These are phyloP conservation scores for Trichomycterus rosablanca DNA, from an alignment of 2,113 vertebrate genomes.

Conservation along the genomic window DNA sequence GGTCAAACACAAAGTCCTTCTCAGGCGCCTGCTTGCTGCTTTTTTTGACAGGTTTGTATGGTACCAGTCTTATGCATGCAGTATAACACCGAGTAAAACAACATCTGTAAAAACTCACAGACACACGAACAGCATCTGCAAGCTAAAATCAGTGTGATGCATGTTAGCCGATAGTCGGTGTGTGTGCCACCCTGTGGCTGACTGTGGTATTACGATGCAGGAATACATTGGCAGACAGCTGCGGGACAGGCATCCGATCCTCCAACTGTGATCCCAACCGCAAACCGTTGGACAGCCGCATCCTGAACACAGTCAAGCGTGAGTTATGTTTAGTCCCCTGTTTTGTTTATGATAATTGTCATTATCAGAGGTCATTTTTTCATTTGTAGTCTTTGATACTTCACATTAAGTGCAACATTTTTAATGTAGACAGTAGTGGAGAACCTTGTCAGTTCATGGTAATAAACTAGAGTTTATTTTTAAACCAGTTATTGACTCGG, in stretches of 20 bases:
- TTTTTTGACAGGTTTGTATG: conserved; percentile 88
- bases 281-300: conserved; percentile 90
- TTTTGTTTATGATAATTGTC: not conserved
- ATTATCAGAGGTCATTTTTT: not conserved
- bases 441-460: not conserved
- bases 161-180: conserved; percentile 22
- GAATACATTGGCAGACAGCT: conserved; percentile 95
- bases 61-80: not conserved
- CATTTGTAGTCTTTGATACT: too few species aligned
- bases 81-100: too few species aligned
- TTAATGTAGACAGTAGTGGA: not conserved
- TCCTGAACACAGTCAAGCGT: conserved; percentile 94
- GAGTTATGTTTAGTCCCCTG: conserved; percentile 52
- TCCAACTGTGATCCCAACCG: conserved; percentile 92
- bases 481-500: conserved; percentile 70
- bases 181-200: conserved; percentile 45
- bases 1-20: conserved; percentile 93
- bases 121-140: conserved; percentile 10
- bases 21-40: conserved; percentile 86
- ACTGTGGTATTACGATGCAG: conserved; percentile 67
- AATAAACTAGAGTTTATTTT: conserved; percentile 68
- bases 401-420: not conserved
- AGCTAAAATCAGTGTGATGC: conserved; percentile 13
- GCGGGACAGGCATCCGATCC: conserved; percentile 90
- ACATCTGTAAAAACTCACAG: too few species aligned